A percentile compares a stretch with the other conserved stretches of the same genome.
Conservation (phyloP, 2,888 invertebrate genomes). For the Ormyrus labotus region DNA sequence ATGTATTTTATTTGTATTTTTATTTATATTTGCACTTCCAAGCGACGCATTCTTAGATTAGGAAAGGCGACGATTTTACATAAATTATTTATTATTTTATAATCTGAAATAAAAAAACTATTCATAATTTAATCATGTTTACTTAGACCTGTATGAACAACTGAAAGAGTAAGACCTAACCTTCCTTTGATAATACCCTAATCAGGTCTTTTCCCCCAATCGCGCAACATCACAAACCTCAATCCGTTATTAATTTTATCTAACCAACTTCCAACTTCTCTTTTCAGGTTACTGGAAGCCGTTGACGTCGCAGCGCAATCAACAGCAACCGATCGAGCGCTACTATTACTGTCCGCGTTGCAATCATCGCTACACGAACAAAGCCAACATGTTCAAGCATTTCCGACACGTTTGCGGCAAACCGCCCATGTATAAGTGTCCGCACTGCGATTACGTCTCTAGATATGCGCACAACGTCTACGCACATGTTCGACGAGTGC, state of each 20-base stretch:
- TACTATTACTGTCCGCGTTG: slow-evolving; percentile 64
- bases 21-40: too few species aligned
- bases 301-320: not conserved
- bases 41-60: not conserved
- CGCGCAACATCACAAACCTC: too few species aligned
- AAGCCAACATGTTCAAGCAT: slow-evolving; percentile 69
- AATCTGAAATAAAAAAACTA: too few species aligned
- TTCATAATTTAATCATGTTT: too few species aligned
- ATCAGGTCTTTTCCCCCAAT: too few species aligned
- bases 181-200: too few species aligned
- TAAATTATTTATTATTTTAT: too few species aligned
- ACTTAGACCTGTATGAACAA: too few species aligned
- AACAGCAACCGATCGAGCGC: not conserved
- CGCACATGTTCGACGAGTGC: slow-evolving; percentile 66
- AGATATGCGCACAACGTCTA: slow-evolving; percentile 68
- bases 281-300: slow-evolving; percentile 43
- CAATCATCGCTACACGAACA: slow-evolving; percentile 66
- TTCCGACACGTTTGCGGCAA: slow-evolving; percentile 66
- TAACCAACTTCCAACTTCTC: slow-evolving; percentile 19
- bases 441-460: slow-evolving; percentile 68
- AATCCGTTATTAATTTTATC: not conserved
- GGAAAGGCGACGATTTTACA: too few species aligned
- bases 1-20: too few species aligned
- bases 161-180: too few species aligned
- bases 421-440: slow-evolving; percentile 72